Evolutionary conservation across 1,140 invertebrate genomes (phyloP), one percentile per base, ranked within the genome.

Genomic region (Eurosta solidaginis): DNA sequence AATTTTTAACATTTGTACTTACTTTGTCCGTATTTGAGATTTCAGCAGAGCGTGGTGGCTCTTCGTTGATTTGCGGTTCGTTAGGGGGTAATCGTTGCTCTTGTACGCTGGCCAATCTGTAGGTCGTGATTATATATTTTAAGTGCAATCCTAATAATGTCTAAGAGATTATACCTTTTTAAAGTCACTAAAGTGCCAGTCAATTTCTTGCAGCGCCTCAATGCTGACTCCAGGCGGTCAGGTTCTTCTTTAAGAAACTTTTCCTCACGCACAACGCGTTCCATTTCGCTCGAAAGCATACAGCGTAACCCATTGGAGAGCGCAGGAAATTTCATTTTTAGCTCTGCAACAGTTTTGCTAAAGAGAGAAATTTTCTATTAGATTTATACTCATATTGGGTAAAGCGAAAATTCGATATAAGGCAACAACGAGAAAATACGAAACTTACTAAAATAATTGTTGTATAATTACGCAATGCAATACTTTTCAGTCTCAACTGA

Each of bases 201-300:
- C 14, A 99, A 89, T 87, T 98, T 98, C 89, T 98, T 98, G 90
- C 97, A 98, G 78, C 96, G 91, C 82, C 95, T 92, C 74, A 98
- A 89, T 50, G 96, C 95, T 80, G 93, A 94, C 84, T 99, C 97
- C 47, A 99, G 87, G 79, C 95, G 91, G 84, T 97, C 96, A 0
- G 97, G 97, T 88, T 98, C 96, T 86, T 98, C 96, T 88, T 97
- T 97, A 42, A 98, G 89, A 90, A 98, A 98, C 91, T 96, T 98
- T 90, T 98, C 96, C 90, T 98, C 96, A 36, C 93, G 91, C 45
- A 97, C 94, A 52, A 98, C 93, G 86, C 96, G 94, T 83, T 98
- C 96, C 96, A 98, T 97, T 90, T 98, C 97, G 17, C 93, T 93
- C 68, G 94, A 92, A 82, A 98, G 91, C 77, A 97, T 92, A 42